phyloP scores from a whole-genome alignment of 1,140 invertebrate species.

The Samia ricini region DNA sequence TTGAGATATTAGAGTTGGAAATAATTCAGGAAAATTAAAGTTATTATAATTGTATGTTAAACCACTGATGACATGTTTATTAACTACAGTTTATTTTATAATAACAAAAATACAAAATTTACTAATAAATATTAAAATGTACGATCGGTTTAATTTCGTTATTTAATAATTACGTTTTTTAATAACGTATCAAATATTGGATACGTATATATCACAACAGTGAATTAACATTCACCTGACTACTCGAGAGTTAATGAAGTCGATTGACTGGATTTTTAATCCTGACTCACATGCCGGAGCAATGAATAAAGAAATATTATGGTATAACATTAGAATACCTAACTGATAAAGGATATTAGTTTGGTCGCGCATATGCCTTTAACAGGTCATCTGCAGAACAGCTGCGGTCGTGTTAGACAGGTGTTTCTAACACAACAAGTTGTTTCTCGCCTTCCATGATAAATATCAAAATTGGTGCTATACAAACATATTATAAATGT shows the following conservation, averaged over 20 bases:
- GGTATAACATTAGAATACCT: constrained; percentile 24
- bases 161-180: neutral
- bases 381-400: constrained; percentile 46
- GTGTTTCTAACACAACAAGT: constrained; percentile 48
- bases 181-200: neutral
- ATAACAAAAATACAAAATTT: neutral
- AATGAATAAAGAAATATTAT: constrained; percentile 27
- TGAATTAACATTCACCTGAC: neutral
- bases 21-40: too few relatives aligned
- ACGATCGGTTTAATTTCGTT: too few relatives aligned
- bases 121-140: too few relatives aligned
- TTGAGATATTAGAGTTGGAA: too few relatives aligned
- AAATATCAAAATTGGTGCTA: neutral
- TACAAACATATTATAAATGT: neutral
- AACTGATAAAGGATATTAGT: constrained; percentile 24
- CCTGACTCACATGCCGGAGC: constrained; percentile 10
- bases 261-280: constrained; percentile 16
- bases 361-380: constrained; percentile 23
- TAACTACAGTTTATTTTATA: too few relatives aligned
- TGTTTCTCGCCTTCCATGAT: constrained; percentile 13
- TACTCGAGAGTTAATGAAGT: constrained; percentile 19
- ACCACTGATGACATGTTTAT: too few relatives aligned
- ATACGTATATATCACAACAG: neutral
- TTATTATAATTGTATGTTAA: too few relatives aligned
- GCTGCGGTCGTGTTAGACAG: constrained; percentile 59